Percentiles rank a stretch among this genome's conserved stretches.
Evolutionary conservation across 1,140 invertebrate species (phyloP).

Genomic region (Ceratitis capitata): DNA sequence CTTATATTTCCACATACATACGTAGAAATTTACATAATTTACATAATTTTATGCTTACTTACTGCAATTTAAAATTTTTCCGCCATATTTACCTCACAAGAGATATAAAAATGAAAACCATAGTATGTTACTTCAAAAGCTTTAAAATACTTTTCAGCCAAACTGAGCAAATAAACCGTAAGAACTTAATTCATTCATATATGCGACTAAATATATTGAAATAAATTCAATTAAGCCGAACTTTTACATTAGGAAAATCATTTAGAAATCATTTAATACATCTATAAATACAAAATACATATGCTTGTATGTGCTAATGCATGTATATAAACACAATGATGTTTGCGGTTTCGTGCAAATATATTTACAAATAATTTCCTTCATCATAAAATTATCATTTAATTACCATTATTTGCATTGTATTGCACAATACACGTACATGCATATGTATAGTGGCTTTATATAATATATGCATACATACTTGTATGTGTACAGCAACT

Average conservation of each 20-base stretch:
- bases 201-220: not conserved
- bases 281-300: not conserved
- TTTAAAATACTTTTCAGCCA: too few relatives aligned
- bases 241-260: not conserved
- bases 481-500: not conserved
- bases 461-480: too few relatives aligned
- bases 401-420: not conserved
- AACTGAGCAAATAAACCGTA: not conserved
- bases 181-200: not conserved
- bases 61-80: too few relatives aligned
- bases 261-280: not conserved
- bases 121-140: too few relatives aligned
- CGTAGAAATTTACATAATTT: too few relatives aligned
- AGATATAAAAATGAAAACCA: too few relatives aligned
- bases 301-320: not conserved
- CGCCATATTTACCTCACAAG: too few relatives aligned
- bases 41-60: too few relatives aligned
- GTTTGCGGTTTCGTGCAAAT: not conserved
- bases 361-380: not conserved
- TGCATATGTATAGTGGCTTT: too few relatives aligned
- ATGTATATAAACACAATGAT: too few relatives aligned
- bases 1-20: too few relatives aligned
- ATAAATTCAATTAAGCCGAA: conserved; percentile 1
- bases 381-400: not conserved
- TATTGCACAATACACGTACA: too few relatives aligned